These are phyloP conservation scores for Pelmatolapia mariae DNA, from an alignment of 2,113 vertebrate species.

Conservation along the genomic window DNA sequence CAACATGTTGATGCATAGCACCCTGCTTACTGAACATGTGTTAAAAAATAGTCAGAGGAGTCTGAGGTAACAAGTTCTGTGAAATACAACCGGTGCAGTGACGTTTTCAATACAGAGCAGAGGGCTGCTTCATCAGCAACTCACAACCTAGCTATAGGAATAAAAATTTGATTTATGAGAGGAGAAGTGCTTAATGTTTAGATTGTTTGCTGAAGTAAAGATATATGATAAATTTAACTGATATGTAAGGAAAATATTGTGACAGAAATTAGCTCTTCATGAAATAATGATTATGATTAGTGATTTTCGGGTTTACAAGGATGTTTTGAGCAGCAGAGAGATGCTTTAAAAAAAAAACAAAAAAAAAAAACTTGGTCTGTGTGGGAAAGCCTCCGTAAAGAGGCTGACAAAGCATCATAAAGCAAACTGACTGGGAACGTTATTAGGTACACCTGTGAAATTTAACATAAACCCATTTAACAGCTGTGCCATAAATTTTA, in stretches of 20 bases:
- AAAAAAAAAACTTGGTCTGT: background rate
- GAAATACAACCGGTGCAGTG: background rate
- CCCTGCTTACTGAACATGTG: background rate
- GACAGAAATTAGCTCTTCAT: background rate
- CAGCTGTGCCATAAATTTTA: background rate
- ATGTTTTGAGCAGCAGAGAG: background rate
- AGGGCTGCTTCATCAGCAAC: background rate
- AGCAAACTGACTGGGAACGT: background rate
- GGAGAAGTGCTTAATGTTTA: background rate
- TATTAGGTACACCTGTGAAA: background rate
- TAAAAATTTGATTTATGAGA: background rate
- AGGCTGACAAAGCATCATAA: background rate
- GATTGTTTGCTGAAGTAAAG: background rate
- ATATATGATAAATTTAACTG: background rate
- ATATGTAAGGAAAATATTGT: background rate
- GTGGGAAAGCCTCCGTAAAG: background rate
- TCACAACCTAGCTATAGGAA: background rate
- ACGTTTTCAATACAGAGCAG: background rate
- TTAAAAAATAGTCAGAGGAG: background rate
- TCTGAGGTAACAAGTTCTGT: background rate
- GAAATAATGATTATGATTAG: background rate
- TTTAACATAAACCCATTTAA: background rate
- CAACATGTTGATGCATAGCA: background rate
- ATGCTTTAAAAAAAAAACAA: background rate
- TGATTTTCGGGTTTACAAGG: accelerated